A percentile compares a stretch with the other conserved stretches of the same genome.
These are phyloP conservation scores for Otis tarda DNA, from an alignment of 2,113 vertebrate species.

Conservation along the genomic window DNA sequence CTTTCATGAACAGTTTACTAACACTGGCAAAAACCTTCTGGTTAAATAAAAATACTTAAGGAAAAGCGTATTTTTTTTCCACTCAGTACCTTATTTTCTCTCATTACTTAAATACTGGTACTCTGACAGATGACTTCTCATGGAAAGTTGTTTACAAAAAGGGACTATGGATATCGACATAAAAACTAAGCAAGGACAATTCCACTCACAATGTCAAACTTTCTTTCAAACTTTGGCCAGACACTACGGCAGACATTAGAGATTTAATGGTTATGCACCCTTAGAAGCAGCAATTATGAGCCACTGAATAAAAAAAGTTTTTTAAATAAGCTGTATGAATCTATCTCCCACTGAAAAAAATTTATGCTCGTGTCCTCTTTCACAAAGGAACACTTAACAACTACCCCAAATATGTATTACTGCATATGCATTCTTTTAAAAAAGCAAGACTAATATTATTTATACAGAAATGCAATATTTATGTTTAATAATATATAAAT, in stretches of 20 bases:
- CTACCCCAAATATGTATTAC: background rate
- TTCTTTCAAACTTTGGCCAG: background rate
- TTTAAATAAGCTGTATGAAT: background rate
- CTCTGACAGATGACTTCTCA: background rate
- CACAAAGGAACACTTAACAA: background rate
- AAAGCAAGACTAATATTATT: background rate
- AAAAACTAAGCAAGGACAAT: background rate
- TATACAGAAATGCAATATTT: background rate
- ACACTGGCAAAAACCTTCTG: background rate
- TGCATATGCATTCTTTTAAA: background rate
- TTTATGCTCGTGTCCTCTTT: background rate
- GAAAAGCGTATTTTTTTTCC: background rate
- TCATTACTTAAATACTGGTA: background rate
- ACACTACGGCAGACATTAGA: background rate
- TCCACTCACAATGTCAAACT: background rate
- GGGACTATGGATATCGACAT: background rate
- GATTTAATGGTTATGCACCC: background rate
- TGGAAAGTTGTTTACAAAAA: background rate
- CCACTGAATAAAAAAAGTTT: background rate
- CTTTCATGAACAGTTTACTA: constrained; percentile 16
- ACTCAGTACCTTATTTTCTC: background rate
- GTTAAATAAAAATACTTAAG: constrained; percentile 1
- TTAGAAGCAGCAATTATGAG: background rate
- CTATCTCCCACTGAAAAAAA: background rate
- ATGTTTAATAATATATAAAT: background rate